Percentiles rank a stretch among this genome's conserved stretches.
These are phyloP conservation scores for Epinephelus moara DNA, from an alignment of 2,113 vertebrate genomes.

Conservation along the genomic window DNA sequence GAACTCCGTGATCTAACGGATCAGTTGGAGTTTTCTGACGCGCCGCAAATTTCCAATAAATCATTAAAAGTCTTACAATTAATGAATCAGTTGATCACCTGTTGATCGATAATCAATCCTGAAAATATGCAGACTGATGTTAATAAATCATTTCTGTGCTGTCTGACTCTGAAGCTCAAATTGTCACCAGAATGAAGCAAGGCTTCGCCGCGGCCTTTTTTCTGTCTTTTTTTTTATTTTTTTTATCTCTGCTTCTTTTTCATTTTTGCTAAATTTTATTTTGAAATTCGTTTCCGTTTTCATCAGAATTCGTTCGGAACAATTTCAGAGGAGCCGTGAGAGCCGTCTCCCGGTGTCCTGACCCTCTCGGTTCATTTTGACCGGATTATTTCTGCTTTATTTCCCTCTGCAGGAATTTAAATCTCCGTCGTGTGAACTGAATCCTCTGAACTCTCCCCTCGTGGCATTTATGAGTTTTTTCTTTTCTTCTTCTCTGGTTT, in stretches of 20 bases:
- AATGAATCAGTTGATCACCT: background rate
- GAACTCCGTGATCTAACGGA: background rate
- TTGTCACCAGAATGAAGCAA: background rate
- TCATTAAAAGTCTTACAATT: background rate
- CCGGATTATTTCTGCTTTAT: background rate
- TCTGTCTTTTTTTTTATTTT: too few relatives aligned
- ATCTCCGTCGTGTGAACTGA: background rate
- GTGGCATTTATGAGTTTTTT: background rate
- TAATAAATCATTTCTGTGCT: background rate
- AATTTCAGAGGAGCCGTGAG: background rate
- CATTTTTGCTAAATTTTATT: background rate
- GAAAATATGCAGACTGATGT: background rate
- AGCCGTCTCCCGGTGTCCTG: accelerated
- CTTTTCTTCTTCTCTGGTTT: background rate
- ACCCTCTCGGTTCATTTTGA: background rate
- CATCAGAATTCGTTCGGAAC: conserved; percentile 41
- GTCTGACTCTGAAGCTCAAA: background rate
- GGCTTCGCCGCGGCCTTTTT: background rate
- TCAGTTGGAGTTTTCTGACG: too few relatives aligned
- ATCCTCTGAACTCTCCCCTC: background rate
- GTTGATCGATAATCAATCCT: background rate
- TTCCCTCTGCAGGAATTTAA: background rate
- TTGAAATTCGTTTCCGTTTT: conserved; percentile 48
- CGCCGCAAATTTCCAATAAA: background rate
- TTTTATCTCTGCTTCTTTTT: background rate